Base-by-base conservation (phyloP, 2,113 vertebrate species). In the Scolopax mira region DNA sequence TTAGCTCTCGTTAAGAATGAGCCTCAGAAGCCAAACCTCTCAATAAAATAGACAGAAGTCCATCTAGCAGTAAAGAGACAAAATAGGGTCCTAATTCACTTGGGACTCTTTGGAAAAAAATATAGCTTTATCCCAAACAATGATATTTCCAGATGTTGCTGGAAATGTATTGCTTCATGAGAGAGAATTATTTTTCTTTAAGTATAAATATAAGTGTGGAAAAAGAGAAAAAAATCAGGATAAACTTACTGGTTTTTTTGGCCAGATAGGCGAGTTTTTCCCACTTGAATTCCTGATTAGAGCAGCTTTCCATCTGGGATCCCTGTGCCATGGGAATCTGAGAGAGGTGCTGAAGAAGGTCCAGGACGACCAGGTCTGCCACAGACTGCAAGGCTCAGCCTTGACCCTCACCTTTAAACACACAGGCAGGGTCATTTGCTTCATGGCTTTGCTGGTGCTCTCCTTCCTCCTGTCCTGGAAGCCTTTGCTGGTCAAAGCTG, bases 61-160 rank as follows among this genome's bases (percentile, higher is more conserved):
- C 0, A 8, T 49, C 18, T 72, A 54, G 39, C 51, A 72, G 49
- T 8, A 66, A n/a, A 65, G 73, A 93, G 54, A 72, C 19, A 77
- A 88, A 88, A 80, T 0, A n/a, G 3, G 25, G 37, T 48, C 62
- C 54, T 60, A 62, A 77, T 70, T 88, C 79, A 48, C 54, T 66
- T 73, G 37, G 37, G 23, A 9, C 30, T 85, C 18, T 61, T 65
- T 11, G 16, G 4, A 21, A 64, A 79, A 78, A 74, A 81, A 46
- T 2, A 65, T 6, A 83, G 5, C 8, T 77, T 88, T 66, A 79
- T 88, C 49, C 23, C 44, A 89, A 64, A 46, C 4, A 81, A 27
- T 70, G 67, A 28, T 41, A 87, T 73, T 89, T 79, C 73, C 89
- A 95, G 62, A 79, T 58, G 54, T 62, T 82, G 41, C 28, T 88